phyloP scores from a whole-genome alignment of 1,140 invertebrate species.

The Oreohelix idahoensis region DNA sequence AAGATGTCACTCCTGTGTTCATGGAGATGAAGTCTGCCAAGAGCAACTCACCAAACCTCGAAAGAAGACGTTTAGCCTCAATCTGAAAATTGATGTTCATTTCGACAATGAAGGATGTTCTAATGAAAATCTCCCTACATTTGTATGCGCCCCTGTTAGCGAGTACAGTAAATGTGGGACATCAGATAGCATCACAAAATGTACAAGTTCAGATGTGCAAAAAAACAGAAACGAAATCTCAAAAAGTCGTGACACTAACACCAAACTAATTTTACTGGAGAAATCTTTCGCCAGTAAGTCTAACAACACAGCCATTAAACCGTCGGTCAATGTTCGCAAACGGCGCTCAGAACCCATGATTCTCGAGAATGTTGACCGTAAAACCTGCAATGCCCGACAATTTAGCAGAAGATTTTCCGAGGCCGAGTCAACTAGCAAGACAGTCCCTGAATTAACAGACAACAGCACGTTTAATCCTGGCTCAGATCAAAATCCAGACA shows the following conservation, averaged over 20 bases:
- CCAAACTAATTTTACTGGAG: neutral
- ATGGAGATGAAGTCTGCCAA: neutral
- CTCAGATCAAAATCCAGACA: too few species aligned
- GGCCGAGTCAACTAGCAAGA: neutral
- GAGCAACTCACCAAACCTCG: neutral
- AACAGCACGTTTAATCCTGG: too few species aligned
- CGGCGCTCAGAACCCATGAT: neutral
- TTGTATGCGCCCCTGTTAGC: neutral
- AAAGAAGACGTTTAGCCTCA: constrained; percentile 7
- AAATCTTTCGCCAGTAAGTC: neutral
- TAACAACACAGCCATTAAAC: neutral
- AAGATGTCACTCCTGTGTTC: neutral
- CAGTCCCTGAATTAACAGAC: too few species aligned
- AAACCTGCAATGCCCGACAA: neutral
- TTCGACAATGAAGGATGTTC: neutral
- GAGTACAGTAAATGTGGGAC: neutral
- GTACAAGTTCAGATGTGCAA: neutral
- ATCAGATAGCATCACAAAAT: neutral
- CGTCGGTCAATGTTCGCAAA: neutral
- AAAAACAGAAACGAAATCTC: neutral
- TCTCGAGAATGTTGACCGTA: neutral
- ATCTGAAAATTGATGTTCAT: constrained; percentile 11
- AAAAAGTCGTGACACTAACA: neutral
- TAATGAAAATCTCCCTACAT: neutral
- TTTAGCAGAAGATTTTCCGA: neutral